Percentiles rank a stretch among this genome's conserved stretches.
Conservation (phyloP, 2,888 invertebrate species). For the Tipula confusa region DNA sequence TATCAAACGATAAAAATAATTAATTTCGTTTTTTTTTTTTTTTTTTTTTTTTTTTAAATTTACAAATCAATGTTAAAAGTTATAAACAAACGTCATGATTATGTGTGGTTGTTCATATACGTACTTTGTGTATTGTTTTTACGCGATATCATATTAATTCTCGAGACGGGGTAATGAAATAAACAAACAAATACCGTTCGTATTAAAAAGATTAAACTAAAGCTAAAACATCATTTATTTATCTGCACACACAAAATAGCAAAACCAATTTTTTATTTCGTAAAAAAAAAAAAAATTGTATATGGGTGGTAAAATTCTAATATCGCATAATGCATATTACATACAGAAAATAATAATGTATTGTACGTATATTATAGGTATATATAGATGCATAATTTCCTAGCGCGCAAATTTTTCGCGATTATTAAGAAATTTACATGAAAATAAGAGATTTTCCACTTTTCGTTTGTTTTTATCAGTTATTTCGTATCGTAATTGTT, state of each 20-base stretch:
- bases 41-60: too few species aligned
- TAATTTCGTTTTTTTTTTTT: too few species aligned
- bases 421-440: conserved; percentile 16
- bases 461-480: not conserved
- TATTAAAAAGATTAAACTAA: not conserved
- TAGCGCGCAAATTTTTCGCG: not conserved
- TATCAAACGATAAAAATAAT: too few species aligned
- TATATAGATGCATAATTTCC: not conserved
- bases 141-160: not conserved
- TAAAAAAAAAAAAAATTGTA: not conserved
- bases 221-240: not conserved
- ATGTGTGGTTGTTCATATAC: not conserved
- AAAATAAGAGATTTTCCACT: not conserved
- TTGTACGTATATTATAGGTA: too few species aligned
- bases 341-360: not conserved
- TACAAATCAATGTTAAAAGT: too few species aligned
- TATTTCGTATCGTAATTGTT: not conserved
- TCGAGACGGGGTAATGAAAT: not conserved
- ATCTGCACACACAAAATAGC: not conserved
- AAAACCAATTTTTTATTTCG: not conserved
- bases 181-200: not conserved
- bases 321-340: not conserved
- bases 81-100: too few species aligned
- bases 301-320: not conserved
- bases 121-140: not conserved